Evolutionary conservation across 2,888 invertebrate species (phyloP).

Genomic region (Didymodactylos carnosus): DNA sequence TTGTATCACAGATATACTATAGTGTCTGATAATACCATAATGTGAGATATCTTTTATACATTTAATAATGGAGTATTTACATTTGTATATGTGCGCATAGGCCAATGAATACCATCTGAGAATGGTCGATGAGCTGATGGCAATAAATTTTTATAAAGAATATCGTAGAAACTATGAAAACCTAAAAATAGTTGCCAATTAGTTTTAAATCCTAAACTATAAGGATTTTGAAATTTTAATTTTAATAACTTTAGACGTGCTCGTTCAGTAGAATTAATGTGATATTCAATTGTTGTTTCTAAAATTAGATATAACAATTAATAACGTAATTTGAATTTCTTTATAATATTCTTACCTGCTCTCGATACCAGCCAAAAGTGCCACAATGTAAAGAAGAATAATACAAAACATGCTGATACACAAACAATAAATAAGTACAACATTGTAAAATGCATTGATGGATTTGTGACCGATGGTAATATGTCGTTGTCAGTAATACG

Average conservation of each 20-base stretch:
- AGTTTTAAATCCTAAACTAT: slow-evolving; percentile 60
- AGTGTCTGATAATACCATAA: too few species aligned
- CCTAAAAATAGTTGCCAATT: slow-evolving; percentile 82
- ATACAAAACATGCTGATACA: not conserved
- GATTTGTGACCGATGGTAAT: not conserved
- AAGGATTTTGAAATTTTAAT: slow-evolving; percentile 49
- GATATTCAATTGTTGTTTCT: not conserved
- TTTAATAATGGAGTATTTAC: too few species aligned
- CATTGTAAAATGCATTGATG: not conserved
- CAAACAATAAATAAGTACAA: not conserved
- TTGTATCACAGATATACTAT: too few species aligned
- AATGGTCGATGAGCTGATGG: slow-evolving; percentile 64
- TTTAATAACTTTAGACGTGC: not conserved
- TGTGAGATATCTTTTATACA: too few species aligned
- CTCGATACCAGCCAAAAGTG: not conserved
- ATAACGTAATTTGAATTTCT: too few species aligned
- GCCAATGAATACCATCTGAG: slow-evolving; percentile 64
- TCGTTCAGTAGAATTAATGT: not conserved
- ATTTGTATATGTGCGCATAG: not conserved
- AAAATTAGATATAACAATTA: too few species aligned
- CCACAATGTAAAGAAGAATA: not conserved
- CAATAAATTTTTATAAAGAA: slow-evolving; percentile 37
- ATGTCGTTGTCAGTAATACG: not conserved
- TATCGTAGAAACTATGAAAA: slow-evolving; percentile 44
- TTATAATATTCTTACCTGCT: too few species aligned